Evolutionary conservation across 2,888 invertebrate genomes (phyloP).

Genomic region (Timema cristinae): DNA sequence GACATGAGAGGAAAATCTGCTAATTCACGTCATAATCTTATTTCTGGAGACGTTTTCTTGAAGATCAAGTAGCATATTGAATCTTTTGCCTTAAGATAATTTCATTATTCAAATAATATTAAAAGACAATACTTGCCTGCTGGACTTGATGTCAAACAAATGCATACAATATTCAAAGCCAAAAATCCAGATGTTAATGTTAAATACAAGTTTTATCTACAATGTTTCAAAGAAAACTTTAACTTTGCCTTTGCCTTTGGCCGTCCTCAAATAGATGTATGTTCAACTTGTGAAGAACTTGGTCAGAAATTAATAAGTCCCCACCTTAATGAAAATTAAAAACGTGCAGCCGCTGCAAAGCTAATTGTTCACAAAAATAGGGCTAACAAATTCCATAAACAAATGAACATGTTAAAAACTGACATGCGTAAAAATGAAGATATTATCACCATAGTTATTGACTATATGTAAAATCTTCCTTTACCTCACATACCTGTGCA

Average conservation of each 20-base stretch:
- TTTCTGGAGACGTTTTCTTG: too few relatives aligned
- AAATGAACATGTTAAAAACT: too few relatives aligned
- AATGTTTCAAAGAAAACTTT: not conserved
- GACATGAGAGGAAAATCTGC: too few relatives aligned
- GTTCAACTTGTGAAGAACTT: not conserved
- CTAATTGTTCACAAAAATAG: not conserved
- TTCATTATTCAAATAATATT: not conserved
- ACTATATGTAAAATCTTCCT: too few relatives aligned
- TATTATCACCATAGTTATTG: too few relatives aligned
- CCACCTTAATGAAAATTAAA: not conserved
- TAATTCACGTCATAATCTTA: too few relatives aligned
- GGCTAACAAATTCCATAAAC: not conserved
- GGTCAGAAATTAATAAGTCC: not conserved
- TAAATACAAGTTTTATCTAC: not conserved
- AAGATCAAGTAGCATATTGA: slow-evolving; percentile 3
- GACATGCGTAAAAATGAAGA: too few relatives aligned
- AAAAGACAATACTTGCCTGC: not conserved
- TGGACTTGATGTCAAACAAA: not conserved
- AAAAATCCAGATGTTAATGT: not conserved
- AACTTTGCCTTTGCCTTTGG: not conserved
- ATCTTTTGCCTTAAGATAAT: not conserved
- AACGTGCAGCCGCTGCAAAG: not conserved
- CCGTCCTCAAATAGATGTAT: not conserved
- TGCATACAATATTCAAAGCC: not conserved
- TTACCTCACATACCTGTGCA: too few relatives aligned